These are phyloP conservation scores for Chelonia mydas DNA, from an alignment of 2,797 vertebrate genomes.

Conservation along the genomic window DNA sequence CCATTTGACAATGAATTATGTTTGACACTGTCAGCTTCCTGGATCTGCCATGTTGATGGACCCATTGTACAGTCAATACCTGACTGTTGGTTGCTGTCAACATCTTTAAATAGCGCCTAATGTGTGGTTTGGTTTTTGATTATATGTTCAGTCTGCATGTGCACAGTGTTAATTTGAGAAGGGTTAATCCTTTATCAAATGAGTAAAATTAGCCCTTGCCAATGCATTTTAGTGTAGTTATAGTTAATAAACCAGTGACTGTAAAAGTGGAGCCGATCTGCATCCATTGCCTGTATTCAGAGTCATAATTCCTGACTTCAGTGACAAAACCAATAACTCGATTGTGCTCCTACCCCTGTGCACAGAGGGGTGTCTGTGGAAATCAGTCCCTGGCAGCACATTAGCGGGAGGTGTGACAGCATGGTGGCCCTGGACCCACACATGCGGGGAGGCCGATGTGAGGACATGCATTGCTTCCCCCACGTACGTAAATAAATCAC, in stretches of 20 bases:
- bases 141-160: background rate
- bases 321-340: background rate
- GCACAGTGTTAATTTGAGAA: conserved; percentile 16
- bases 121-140: background rate
- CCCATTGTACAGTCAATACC: conserved; percentile 25
- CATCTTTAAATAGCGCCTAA: conserved; percentile 11
- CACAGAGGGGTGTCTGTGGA: background rate
- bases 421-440: background rate
- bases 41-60: conserved; percentile 50
- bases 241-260: background rate
- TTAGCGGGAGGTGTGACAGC: background rate
- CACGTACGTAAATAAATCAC: fast-evolving
- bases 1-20: conserved; percentile 55
- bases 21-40: conserved; percentile 36
- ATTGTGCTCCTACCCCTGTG: background rate
- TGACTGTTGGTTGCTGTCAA: conserved; percentile 18
- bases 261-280: background rate
- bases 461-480: background rate
- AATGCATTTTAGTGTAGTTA: conserved; percentile 2
- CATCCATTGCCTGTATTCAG: background rate
- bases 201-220: background rate
- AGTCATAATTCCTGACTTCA: background rate
- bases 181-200: background rate
- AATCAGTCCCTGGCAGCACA: background rate
- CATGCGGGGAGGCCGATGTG: background rate